Conservation (phyloP, 2,888 invertebrate species). For the Euclidia mi region DNA sequence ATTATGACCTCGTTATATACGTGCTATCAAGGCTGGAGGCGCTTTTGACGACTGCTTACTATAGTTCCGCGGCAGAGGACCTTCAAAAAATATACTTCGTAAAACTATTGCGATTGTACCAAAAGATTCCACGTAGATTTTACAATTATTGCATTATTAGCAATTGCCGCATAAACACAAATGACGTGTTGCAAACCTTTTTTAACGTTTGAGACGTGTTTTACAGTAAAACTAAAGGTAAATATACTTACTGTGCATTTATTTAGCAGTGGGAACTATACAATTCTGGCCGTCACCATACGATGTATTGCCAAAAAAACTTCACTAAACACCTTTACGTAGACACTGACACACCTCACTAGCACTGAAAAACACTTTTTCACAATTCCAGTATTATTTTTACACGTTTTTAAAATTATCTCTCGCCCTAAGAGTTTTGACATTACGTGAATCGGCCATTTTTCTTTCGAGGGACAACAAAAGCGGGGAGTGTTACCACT, state of each 20-base stretch:
- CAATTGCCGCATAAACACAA: background rate
- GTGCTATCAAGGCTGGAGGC: constrained; percentile 54
- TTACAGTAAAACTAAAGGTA: constrained; percentile 46
- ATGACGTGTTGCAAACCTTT: constrained; percentile 19
- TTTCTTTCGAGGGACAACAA: constrained; percentile 81
- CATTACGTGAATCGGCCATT: constrained; percentile 84
- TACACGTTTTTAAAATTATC: constrained; percentile 77
- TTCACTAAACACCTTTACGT: constrained; percentile 55
- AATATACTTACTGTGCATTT: constrained; percentile 84
- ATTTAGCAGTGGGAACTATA: constrained; percentile 67
- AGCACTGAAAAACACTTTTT: constrained; percentile 56
- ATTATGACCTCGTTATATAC: constrained; percentile 54
- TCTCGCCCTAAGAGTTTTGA: constrained; percentile 81
- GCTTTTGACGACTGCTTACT: constrained; percentile 35
- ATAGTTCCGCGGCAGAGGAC: constrained; percentile 41
- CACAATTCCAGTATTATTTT: constrained; percentile 66
- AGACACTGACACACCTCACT: constrained; percentile 69
- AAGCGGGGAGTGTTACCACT: constrained; percentile 74
- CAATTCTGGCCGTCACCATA: constrained; percentile 64
- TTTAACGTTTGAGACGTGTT: constrained; percentile 21
- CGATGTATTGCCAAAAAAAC: constrained; percentile 50
- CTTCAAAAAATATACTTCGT: constrained; percentile 46
- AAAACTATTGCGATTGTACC: constrained; percentile 1
- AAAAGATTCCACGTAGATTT: constrained; percentile 15
- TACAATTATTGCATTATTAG: constrained; percentile 10